Evolutionary conservation across 2,888 invertebrate genomes (phyloP), one percentile per base, ranked within the genome.

Genomic region (Elegia similella): DNA sequence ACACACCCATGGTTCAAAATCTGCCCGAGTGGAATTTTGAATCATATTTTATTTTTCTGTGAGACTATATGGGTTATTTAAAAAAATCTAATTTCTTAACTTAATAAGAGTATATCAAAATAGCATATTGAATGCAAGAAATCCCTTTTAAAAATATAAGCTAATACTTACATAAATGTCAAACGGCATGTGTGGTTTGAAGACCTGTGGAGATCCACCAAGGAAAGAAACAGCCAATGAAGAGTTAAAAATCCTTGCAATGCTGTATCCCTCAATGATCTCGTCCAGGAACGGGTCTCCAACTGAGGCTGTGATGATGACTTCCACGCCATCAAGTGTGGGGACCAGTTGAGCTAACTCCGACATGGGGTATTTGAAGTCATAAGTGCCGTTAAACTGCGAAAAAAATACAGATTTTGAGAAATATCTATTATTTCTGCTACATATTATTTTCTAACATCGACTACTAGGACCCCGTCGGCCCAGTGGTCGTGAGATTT

Each of bases 141-240:
- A n/a, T n/a, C n/a, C n/a, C n/a, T n/a, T n/a, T n/a, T n/a, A n/a
- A n/a, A n/a, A n/a, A n/a, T n/a, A 3, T 23, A 12, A 12, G 38
- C 8, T 10, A 34, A 32, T 16, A 77, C 95, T 93, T 84, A 96
- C 96, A 81, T 97, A 97, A 52, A 95, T 93, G 62, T 95, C 95
- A 72, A 98, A 96, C 0, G 98, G 97, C 96, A 98, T 98, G 7
- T 96, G 93, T 0, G 99, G 98, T 82, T 98, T 99, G 87, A 98
- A 98, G 13, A 99, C 95, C 84, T 98, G 97, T 7, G 98, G 97
- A 0, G 95, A 94, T 34, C 97, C 97, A 0, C 98, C 99, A 1
- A 98, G 92, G 84, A 98, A 97, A 42, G 94, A 93, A 0, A 98
- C 93, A 56, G 94, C 94, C 7, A 98, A 92, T 7, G 96, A 96